Conservation (phyloP, 2,797 vertebrate genomes). For the Psittacula echo region DNA sequence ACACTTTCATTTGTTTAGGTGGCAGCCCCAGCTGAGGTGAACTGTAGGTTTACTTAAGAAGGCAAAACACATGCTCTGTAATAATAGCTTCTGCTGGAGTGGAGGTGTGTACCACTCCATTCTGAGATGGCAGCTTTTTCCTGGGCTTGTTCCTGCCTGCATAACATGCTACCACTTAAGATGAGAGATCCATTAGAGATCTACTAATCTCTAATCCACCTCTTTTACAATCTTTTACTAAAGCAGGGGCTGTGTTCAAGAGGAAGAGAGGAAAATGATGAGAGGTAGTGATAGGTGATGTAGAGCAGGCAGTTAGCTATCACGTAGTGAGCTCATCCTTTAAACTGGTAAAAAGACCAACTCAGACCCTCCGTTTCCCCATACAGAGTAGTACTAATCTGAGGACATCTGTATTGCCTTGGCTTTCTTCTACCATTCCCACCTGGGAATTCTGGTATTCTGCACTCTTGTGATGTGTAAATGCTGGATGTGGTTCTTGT, state of each 20-base stretch:
- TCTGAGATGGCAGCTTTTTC: background rate
- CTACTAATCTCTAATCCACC: background rate
- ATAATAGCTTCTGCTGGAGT: background rate
- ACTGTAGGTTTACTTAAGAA: background rate
- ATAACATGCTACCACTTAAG: background rate
- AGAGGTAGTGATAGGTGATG: background rate
- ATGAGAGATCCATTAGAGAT: background rate
- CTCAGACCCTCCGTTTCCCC: background rate
- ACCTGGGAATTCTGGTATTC: background rate
- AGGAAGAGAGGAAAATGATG: background rate
- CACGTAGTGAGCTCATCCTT: background rate
- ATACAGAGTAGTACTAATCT: background rate
- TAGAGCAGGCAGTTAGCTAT: background rate
- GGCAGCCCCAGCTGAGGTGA: background rate
- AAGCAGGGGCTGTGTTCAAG: background rate
- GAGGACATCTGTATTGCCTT: background rate
- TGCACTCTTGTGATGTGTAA: background rate
- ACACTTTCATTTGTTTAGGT: background rate
- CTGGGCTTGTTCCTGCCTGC: background rate
- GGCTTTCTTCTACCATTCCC: background rate
- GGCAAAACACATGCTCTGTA: background rate
- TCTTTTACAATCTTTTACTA: background rate
- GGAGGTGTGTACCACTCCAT: accelerated
- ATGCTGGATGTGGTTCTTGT: background rate
- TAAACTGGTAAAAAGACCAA: background rate